Evolutionary conservation across 2,888 invertebrate species (phyloP), one percentile per base, ranked within the genome.

Genomic region (Lasioglossum oenotherae): DNA sequence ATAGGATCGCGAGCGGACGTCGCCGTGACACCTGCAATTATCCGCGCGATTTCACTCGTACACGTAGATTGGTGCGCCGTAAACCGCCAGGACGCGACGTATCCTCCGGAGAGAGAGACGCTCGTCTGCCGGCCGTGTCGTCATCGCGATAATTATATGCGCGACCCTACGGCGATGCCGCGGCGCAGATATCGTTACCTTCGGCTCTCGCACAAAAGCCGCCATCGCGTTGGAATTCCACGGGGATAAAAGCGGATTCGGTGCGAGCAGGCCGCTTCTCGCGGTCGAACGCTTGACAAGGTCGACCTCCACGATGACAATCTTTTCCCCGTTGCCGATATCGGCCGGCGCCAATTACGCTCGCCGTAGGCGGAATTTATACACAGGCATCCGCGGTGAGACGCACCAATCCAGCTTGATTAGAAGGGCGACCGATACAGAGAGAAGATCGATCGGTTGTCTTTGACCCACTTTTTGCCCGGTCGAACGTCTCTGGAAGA

Each of bases 311-410:
- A 38, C 86, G 89, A 90, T 90, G 89, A 90, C 89, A 89, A 91
- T 92, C 86, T 88, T 79, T 88, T 78, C 73, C 69, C 74, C 74
- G n/a, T 76, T 81, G 84, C 81, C 81, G 81, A 72, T 86, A 84
- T 83, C 85, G 81, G 71, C 82, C 85, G 81, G n/a, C 82, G 87
- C 92, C 91, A 91, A 92, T 92, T 91, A 92, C 88, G 81, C 46
- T 79, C 71, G 81, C 82, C 85, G 38, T 81, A 72, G 82, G 74
- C 74, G 72, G 80, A 91, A 92, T 92, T 89, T 91, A 92, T 91
- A 84, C 89, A 57, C 75, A 49, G 77, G 60, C 71, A 85, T 81
- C 79, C 87, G 49, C 81, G 49, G 76, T 71, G 31, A 74, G 74
- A 67, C 81, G 78, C 67, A n/a, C 74, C 84, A 71, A 72, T 74